Base-by-base conservation (phyloP, 1,140 invertebrate species). In the Frieseomelitta varia region DNA sequence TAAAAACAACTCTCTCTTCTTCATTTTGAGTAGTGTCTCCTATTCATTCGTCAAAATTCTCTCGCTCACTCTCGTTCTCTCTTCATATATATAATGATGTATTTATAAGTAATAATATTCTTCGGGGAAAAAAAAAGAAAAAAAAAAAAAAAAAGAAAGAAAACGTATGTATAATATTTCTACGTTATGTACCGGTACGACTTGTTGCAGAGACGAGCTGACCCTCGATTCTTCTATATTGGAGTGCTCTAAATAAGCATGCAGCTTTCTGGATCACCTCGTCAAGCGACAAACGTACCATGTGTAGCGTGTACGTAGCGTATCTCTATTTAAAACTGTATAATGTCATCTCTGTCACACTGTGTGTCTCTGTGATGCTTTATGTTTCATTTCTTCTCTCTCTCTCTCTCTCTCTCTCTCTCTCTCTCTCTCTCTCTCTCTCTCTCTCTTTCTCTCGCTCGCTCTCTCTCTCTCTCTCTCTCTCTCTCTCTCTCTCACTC, bases 31-130 rank as follows among this genome's bases (percentile, higher is more conserved):
- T 90, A 90, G 79, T 73, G 30, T 69, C 72, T 84, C 67, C 27
- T 78, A 34, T 65, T 84, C 67, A 79, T 27, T 58, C 87, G 55
- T 79, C 72, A 63, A 78, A 55, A 56, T 84, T 79, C 77, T 81
- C 82, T 79, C 76, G 27, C 68, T 84, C 79, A 30, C 73, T 68
- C 67, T 73, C 73, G 69, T 79, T 83, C 56, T 81, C 58, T 85
- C 79, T 90, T 86, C 87, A 88, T 91, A 91, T 85, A 88, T 91
- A 91, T 93, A 93, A 93, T 93, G 89, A 92, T 92, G 90, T 93
- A 92, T 94, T 92, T 93, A 93, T 93, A 94, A 93, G 90, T 93
- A 94, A 93, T 93, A 93, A 92, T 94, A 93, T 94, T 93, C 86
- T 91, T 93, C 88, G 87, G 91, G 91, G 89, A 82, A 90, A 89